Evolutionary conservation across 1,140 invertebrate species (phyloP), one percentile per base, ranked within the genome.

Genomic region (Drosophila sproati): DNA sequence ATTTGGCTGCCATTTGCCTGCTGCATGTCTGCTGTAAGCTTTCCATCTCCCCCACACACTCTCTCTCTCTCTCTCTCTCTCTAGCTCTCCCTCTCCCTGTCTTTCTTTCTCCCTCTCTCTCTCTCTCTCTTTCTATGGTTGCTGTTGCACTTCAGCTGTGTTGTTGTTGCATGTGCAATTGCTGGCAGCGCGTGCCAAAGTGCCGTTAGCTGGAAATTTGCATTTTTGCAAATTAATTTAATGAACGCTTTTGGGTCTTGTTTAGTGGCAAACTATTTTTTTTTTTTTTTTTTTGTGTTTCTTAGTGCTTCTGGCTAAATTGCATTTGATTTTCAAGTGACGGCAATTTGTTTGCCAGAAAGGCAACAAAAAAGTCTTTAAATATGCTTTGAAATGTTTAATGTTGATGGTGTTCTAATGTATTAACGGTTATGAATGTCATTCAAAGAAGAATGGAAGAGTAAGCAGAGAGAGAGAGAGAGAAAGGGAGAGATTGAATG

Each of bases 191-290:
- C 85, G 85, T 88, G 85, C 86, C 86, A 78, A 88, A 88, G 85
- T 88, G 86, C 73, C 70, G 83, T 88, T 83, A 79, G 79, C 55
- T 73, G 70, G 35, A 83, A 89, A 88, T 88, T 85, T 88, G 86
- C 85, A 85, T 88, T 88, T 88, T 82, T 78, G 83, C 85, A 88
- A 89, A 88, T 85, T 88, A 88, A 89, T 89, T 88, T 88, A 88
- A 88, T 89, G 85, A 88, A 88, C 81, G 77, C 78, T 85, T 88
- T 85, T 72, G 67, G 74, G 85, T 67, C 70, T 66, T 80, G 71
- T 73, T 85, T 80, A 78, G 80, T 77, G 83, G 70, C 83, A 72
- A 78, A 68, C 61, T 72, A 37, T 63, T 57, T 75, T 69, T 39
- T 57, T 35, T 39, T 45, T 48, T 35, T 61, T 43, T 55, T 10